Base-by-base conservation (phyloP, 2,113 vertebrate species). In the Acanthisitta chloris region DNA sequence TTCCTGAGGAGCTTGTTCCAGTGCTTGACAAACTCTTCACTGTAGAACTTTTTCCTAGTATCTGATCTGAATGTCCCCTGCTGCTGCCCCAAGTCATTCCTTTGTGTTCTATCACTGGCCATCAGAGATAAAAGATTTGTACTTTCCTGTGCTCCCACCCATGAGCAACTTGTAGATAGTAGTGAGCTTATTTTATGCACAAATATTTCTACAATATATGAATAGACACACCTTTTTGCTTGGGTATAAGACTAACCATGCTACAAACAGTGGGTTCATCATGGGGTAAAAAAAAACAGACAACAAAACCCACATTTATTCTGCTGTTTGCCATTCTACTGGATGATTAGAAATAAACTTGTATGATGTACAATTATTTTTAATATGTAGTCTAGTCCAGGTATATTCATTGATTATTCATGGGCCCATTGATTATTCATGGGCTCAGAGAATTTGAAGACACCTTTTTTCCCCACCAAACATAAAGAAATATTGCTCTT, bases 81-180 rank as follows among this genome's bases (percentile, higher is more conserved):
- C 21, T 25, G 23, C 6, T 54, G 8, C 11, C 79, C n/a, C 46
- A 82, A 46, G 34, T 5, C 12, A 49, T 26, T 65, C 8, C 25
- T 17, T 59, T 0, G 0, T 2, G 1, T 34, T 12, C 15, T 36
- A 7, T 6, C 42, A 54, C 36, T 36, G 28, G 12, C 31, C 13
- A 72, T 4, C 29, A 45, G 28, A 45, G 8, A 79, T 28, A 76
- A 58, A 24, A 42, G 21, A 36, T n/a, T 12, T 40, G 28, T 18
- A 42, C 2, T 18, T 73, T 3, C 3, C 1, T 31, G 17, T 82
- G 7, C 14, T 65, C 2, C 12, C 6, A 3, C 0, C 36, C 6
- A 18, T 24, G 5, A 42, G 29, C 34, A 91, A 82, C 8, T 20
- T 49, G 21, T 40, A 40, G 33, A 33, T 5, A 64, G 7, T 2